Conservation (phyloP, 2,888 invertebrate genomes). For the Phyllotreta cruciferae region DNA sequence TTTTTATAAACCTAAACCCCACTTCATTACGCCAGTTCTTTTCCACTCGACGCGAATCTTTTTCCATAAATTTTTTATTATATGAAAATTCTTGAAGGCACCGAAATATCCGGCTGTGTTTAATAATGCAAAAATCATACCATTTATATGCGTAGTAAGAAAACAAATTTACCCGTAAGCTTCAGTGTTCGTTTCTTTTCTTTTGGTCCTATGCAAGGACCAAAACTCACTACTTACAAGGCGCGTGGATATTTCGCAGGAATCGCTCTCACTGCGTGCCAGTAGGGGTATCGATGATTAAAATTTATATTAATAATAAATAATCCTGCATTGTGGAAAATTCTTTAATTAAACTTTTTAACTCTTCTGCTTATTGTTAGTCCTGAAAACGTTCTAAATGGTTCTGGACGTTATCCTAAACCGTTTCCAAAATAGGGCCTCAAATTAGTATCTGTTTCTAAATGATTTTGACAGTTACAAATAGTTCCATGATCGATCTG, state of each 20-base stretch:
- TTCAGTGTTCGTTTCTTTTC: slow-evolving; percentile 2
- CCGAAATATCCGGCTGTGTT: not conserved
- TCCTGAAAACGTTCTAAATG: too few relatives aligned
- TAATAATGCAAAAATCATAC: slow-evolving; percentile 21
- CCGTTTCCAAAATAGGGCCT: too few relatives aligned
- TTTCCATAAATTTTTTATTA: slow-evolving; percentile 11
- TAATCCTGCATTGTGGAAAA: too few relatives aligned
- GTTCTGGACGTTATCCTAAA: too few relatives aligned
- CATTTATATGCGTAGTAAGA: slow-evolving; percentile 21
- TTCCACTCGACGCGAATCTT: not conserved
- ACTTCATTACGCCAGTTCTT: too few relatives aligned
- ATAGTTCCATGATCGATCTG: too few relatives aligned
- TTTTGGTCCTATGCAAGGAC: not conserved
- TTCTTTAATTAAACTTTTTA: too few relatives aligned
- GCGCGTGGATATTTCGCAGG: not conserved
- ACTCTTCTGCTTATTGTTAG: too few relatives aligned
- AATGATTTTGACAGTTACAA: too few relatives aligned
- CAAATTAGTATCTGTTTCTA: too few relatives aligned
- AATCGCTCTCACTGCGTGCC: not conserved
- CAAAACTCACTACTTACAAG: not conserved
- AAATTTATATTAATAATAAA: too few relatives aligned
- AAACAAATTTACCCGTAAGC: slow-evolving; percentile 19
- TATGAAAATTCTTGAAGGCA: slow-evolving; percentile 13
- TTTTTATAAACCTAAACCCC: too few relatives aligned
- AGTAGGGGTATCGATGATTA: not conserved